Base-by-base conservation (phyloP, 2,797 vertebrate genomes). In the Clarias fuscus region DNA sequence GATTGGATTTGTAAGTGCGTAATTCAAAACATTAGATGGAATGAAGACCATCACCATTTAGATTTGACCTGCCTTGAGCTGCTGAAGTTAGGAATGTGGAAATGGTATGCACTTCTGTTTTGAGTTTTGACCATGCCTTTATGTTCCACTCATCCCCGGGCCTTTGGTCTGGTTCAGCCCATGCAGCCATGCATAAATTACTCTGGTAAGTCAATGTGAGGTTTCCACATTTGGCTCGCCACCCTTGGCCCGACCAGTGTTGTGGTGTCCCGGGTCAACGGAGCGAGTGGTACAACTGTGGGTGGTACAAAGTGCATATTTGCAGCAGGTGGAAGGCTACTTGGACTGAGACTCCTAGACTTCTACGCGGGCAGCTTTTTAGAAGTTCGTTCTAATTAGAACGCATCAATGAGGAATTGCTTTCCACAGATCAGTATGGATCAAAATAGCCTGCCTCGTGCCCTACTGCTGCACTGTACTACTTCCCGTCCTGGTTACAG, bases 1-100 rank as follows among this genome's bases (percentile, higher is more conserved):
- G 84, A 88, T 87, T 88, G 64, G 82, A 68, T 64, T 76, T 83
- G 43, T 64, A 87, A 68, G 22, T 83, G 68, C 86, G 56, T 48
- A 40, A 84, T 79, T 82, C 13, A 84, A 73, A 77, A 84, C 56
- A 70, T 75, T 85, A 17, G 30, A 43, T 10, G 8, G 15, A 11
- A 14, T 62, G 27, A 33, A 58, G 59, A 61, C 14, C 72, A 71
- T 15, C 71, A 76, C 61, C 61, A 67, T 78, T 61, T 8, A 1
- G n/a, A n/a, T 43, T n/a, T 72, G 79, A 65, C 53, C 53, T 83
- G 33, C 33, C n/a, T n/a, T 13, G 11, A 37, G 58, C 73, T 24
- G 67, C n/a, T 61, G 15, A 65, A 10, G 48, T 85, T 56, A 58
- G 76, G 85, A 40, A 61, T 48, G n/a, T 77, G 61, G 68, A 81